phyloP scores from a whole-genome alignment of 2,797 vertebrate species.

The Oreochromis grahami region DNA sequence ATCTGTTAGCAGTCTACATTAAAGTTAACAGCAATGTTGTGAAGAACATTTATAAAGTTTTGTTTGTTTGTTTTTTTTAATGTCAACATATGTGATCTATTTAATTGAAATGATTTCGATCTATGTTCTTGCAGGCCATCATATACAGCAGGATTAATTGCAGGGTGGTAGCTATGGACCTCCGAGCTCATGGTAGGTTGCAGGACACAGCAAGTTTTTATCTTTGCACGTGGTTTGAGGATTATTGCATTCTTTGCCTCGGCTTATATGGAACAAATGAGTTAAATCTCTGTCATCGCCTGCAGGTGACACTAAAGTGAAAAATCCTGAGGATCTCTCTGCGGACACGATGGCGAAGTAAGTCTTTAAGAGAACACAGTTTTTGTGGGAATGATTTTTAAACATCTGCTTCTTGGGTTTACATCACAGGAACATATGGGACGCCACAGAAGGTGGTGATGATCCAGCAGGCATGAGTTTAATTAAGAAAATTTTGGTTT shows the following conservation, averaged over 20 bases:
- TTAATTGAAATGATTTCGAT: not conserved
- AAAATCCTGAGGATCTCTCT: constrained; percentile 91
- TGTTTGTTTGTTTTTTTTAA: not conserved
- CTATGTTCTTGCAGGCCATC: constrained; percentile 78
- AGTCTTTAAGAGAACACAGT: constrained; percentile 25
- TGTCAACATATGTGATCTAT: not conserved
- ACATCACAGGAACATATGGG: not conserved
- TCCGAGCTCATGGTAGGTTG: constrained; percentile 89
- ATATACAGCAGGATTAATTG: constrained; percentile 92
- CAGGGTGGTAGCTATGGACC: constrained; percentile 93
- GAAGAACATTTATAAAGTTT: not conserved
- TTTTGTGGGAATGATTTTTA: not conserved
- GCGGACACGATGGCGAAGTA: constrained; percentile 98
- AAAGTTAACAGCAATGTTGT: not conserved
- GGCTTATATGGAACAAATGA: not conserved
- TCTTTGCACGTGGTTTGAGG: not conserved
- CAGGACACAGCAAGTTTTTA: not conserved
- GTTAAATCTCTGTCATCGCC: constrained; percentile 16
- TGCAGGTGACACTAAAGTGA: constrained; percentile 93
- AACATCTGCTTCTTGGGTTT: not conserved
- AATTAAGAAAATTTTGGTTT: not conserved
- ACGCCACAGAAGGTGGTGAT: not conserved
- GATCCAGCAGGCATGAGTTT: not conserved
- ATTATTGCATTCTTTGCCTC: not conserved
- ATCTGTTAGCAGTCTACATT: not conserved